Percentiles rank a stretch among this genome's conserved stretches.
These are phyloP conservation scores for Rhea pennata DNA, from an alignment of 2,113 vertebrate genomes.

Conservation along the genomic window DNA sequence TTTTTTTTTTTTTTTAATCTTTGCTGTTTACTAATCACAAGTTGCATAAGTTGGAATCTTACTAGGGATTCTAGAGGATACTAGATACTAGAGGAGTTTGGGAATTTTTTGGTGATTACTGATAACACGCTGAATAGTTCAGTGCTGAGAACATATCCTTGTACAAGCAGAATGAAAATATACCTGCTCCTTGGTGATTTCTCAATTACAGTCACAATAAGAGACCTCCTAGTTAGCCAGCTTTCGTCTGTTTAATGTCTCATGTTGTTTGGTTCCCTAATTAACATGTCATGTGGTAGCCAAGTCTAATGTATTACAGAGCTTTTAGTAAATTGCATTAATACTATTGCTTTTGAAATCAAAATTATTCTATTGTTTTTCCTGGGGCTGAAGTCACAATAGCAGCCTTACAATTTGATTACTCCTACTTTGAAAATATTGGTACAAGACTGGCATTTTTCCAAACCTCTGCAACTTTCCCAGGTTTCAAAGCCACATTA, in stretches of 20 bases:
- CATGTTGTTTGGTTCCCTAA: background rate
- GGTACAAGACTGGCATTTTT: background rate
- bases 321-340: slow-evolving; percentile 11
- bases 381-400: background rate
- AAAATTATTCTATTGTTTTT: background rate
- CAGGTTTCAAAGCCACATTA: slow-evolving; percentile 27
- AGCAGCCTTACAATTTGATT: background rate
- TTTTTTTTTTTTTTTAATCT: background rate
- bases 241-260: background rate
- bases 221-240: background rate
- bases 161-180: background rate
- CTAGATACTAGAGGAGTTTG: too few species aligned
- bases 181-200: background rate
- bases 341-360: background rate
- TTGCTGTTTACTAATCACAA: background rate
- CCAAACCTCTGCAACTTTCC: background rate
- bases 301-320: background rate
- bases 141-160: background rate
- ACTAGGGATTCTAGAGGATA: too few species aligned
- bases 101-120: background rate
- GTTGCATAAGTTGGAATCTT: background rate
- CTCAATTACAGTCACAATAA: background rate
- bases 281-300: background rate
- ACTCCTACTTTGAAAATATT: background rate
- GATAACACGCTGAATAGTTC: background rate